Evolutionary conservation across 2,797 vertebrate species (phyloP).

Genomic region (Tarsius wallacei): DNA sequence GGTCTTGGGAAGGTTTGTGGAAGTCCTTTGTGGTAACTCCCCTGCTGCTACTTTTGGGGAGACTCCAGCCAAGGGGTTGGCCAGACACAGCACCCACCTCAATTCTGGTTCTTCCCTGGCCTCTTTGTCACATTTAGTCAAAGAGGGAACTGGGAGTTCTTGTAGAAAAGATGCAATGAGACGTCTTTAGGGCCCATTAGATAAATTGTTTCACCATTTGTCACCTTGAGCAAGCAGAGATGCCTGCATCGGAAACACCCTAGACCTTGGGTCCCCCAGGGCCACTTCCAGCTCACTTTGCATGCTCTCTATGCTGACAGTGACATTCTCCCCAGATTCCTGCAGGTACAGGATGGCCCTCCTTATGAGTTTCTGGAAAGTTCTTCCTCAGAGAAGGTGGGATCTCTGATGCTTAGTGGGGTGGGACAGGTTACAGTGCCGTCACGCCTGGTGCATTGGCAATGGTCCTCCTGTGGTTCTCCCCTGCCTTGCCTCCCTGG

Average conservation of each 20-base stretch:
- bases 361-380: neutral
- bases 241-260: neutral
- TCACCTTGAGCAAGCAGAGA: neutral
- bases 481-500: neutral
- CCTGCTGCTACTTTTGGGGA: neutral
- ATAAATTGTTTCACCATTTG: neutral
- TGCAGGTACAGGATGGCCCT: neutral
- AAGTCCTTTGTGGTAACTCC: neutral
- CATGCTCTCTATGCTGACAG: neutral
- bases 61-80: neutral
- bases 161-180: neutral
- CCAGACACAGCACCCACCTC: neutral
- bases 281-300: neutral
- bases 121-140: neutral
- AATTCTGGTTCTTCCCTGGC: neutral
- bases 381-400: neutral
- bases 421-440: neutral
- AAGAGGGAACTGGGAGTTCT: neutral
- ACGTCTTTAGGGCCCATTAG: neutral
- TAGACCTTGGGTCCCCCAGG: neutral
- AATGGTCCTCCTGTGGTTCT: neutral
- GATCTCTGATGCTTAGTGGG: neutral
- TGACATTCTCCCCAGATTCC: neutral
- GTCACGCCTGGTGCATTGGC: neutral
- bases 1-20: neutral